These are phyloP conservation scores for Apeltes quadracus DNA, from an alignment of 2,113 vertebrate species.

Conservation along the genomic window DNA sequence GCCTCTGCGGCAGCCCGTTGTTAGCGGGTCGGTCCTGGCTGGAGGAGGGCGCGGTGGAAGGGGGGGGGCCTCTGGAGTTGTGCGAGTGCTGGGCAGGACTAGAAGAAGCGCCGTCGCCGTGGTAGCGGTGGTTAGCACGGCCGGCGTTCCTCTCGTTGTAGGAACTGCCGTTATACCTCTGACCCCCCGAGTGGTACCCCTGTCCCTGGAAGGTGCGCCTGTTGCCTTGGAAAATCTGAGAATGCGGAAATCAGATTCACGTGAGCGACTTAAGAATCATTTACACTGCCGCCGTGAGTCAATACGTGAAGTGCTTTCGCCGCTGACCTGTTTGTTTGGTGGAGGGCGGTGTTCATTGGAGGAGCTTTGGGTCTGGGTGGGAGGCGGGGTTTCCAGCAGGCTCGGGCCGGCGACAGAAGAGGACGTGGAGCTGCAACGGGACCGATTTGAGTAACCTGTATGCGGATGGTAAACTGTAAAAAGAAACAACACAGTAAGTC, in stretches of 20 bases:
- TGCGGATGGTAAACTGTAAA: conserved; percentile 90
- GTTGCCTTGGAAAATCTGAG: conserved; percentile 82
- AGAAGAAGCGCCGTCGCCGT: conserved; percentile 50
- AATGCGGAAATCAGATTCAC: neutral
- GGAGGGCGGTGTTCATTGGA: conserved; percentile 70
- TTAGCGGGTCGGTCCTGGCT: conserved; percentile 70
- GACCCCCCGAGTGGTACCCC: conserved; percentile 81
- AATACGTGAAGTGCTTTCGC: neutral
- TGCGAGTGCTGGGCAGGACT: conserved; percentile 58
- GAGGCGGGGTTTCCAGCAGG: conserved; percentile 61
- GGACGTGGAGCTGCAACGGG: conserved; percentile 83
- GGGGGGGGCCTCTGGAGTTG: conserved; percentile 61
- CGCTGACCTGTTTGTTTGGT: conserved; percentile 84
- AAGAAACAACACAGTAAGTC: neutral
- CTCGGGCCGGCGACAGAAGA: conserved; percentile 74
- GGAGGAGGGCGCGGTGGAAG: conserved; percentile 55
- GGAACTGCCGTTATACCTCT: conserved; percentile 75
- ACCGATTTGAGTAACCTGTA: conserved; percentile 89
- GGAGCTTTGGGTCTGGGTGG: conserved; percentile 65
- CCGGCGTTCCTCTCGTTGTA: conserved; percentile 79
- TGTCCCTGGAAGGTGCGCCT: conserved; percentile 80
- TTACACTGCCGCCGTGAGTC: neutral
- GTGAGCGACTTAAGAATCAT: neutral
- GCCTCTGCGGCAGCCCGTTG: conserved; percentile 87
- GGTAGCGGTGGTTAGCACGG: conserved; percentile 74